Evolutionary conservation across 2,888 invertebrate species (phyloP), one percentile per base, ranked within the genome.

Genomic region (Lochmaea crataegi): DNA sequence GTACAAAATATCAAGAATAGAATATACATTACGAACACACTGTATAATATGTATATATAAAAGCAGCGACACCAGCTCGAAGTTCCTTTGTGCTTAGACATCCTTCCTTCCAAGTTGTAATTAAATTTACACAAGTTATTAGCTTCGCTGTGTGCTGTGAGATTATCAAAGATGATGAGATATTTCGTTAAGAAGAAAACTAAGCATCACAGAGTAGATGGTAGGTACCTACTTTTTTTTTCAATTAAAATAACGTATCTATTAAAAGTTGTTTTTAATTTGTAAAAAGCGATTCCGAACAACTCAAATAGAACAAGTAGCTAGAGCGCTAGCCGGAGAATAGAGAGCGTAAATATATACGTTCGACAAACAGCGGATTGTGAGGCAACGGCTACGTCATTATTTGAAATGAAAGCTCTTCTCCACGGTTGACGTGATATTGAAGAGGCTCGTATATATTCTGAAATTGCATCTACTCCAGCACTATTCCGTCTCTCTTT

Each of bases 321-420:
- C 11, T 14, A 12, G 45, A 2, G 12, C 2, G 6, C n/a, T n/a
- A 53, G 9, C 9, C 18, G 18, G 53, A 6, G 32, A 53, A 53
- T 53, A 53, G 53, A 53, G 53, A 53, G 16, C 53, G 16, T 53
- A 53, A 53, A 53, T 53, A 16, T 32, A 32, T 16, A 53, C 53
- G 16, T n/a, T 53, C 18, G 18, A 53, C 53, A 53, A 53, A 53
- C 53, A 18, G 18, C 16, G 16, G 12, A 41, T n/a, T 38, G 41
- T 38, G 41, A 11, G 42, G 41, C 16, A 12, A 63, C 22, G 12
- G n/a, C 16, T 41, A 61, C 61, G n/a, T 63, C 79, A 81, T 79
- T 79, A 82, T 83, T 82, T 79, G 82, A 81, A 80, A 80, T 80
- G 77, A 79, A 76, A 79, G 78, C 81, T 64, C 81, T 83, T 75